These are phyloP conservation scores for Micoletzkya japonica DNA, from an alignment of 2,888 invertebrate genomes.

Conservation along the genomic window DNA sequence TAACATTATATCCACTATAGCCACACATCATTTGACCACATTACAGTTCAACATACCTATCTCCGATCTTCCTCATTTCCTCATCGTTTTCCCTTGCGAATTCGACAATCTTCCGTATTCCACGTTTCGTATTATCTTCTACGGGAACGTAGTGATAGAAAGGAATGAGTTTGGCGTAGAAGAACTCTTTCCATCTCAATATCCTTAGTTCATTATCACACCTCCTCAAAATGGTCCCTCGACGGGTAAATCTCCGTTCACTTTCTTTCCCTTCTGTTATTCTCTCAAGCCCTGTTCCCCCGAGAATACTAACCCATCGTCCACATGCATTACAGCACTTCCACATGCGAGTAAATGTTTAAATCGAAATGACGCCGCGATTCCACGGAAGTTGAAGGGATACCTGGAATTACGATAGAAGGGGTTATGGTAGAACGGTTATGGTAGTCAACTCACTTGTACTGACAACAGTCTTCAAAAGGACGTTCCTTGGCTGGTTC, in stretches of 20 bases:
- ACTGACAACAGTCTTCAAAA: slow-evolving; percentile 83
- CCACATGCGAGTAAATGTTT: slow-evolving; percentile 91
- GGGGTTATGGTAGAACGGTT: background rate
- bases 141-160: slow-evolving; percentile 27
- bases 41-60: background rate
- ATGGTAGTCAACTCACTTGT: slow-evolving; percentile 71
- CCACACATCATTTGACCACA: background rate
- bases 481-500: slow-evolving; percentile 83
- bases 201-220: background rate
- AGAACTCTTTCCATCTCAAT: slow-evolving; percentile 26
- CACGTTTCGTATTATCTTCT: slow-evolving; percentile 14
- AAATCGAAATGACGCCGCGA: slow-evolving; percentile 94
- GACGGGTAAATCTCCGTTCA: too few species aligned
- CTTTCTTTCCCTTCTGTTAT: too few species aligned
- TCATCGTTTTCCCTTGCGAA: slow-evolving; percentile 24
- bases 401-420: slow-evolving; percentile 71
- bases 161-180: slow-evolving; percentile 21
- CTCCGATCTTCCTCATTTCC: slow-evolving; percentile 25
- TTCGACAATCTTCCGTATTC: slow-evolving; percentile 12
- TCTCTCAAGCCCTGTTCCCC: too few species aligned
- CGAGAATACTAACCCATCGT: slow-evolving; percentile 69
- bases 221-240: too few species aligned
- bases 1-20: background rate
- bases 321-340: slow-evolving; percentile 90
- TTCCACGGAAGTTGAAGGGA: slow-evolving; percentile 92